phyloP scores from a whole-genome alignment of 92 coral and sea anemone species.

The Phenganax marumi region DNA sequence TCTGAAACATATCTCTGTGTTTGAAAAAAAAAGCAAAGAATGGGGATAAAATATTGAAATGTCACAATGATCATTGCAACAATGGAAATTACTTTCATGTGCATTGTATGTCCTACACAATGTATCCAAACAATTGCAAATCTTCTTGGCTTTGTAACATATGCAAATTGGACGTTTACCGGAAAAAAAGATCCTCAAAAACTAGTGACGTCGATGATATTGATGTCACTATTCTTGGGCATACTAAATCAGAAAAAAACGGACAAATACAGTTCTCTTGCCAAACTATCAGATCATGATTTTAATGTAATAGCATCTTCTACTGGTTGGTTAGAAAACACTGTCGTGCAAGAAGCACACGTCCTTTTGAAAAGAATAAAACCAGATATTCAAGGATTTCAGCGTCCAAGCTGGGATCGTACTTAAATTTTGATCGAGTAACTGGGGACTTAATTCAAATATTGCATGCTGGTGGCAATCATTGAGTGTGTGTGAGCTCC shows the following conservation, averaged over 20 bases:
- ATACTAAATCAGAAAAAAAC: neutral
- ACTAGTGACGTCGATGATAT: neutral
- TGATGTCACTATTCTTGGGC: neutral
- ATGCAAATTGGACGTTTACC: neutral
- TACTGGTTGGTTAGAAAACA: slow-evolving; percentile 59
- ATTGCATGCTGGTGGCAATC: slow-evolving; percentile 58
- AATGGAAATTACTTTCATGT: neutral
- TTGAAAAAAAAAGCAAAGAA: neutral
- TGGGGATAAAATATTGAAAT: neutral
- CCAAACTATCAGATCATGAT: neutral
- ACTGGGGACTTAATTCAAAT: slow-evolving; percentile 60
- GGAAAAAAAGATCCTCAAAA: neutral
- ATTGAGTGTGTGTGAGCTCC: slow-evolving; percentile 66
- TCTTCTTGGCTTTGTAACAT: neutral
- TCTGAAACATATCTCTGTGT: neutral
- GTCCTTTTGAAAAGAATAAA: slow-evolving; percentile 41
- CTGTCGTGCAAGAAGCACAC: slow-evolving; percentile 59
- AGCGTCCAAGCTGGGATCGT: slow-evolving; percentile 66
- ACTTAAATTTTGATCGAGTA: slow-evolving; percentile 49
- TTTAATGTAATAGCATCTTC: slow-evolving; percentile 38
- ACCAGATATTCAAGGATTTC: slow-evolving; percentile 46
- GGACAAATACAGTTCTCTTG: neutral
- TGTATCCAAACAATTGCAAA: neutral
- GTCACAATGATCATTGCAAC: neutral
- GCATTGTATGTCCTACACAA: neutral